Conservation (phyloP, 2,797 vertebrate genomes). For the Salarias fasciatus region DNA sequence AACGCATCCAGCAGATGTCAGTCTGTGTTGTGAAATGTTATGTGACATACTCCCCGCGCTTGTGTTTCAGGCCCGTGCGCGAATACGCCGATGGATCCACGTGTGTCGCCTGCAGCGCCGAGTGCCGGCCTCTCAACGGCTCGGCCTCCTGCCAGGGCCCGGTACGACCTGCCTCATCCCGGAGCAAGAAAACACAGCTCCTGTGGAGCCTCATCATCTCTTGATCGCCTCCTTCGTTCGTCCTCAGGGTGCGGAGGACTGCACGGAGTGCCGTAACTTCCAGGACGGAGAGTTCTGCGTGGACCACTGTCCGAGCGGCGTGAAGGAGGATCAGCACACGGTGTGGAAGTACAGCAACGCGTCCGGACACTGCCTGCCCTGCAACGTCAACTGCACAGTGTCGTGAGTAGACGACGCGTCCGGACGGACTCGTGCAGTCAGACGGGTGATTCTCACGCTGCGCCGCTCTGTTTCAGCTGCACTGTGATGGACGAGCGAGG, state of each 20-base stretch:
- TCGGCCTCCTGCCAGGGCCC: constrained; percentile 88
- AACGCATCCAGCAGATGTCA: constrained; percentile 32
- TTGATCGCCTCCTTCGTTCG: too few relatives aligned
- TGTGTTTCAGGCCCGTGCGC: constrained; percentile 80
- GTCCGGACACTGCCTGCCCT: constrained; percentile 87
- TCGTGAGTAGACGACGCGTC: constrained; percentile 83
- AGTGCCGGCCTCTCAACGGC: constrained; percentile 91
- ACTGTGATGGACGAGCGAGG: constrained; percentile 87
- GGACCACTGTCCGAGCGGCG: constrained; percentile 89
- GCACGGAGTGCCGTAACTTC: constrained; percentile 86
- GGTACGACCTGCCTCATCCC: constrained; percentile 76
- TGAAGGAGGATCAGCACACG: constrained; percentile 90
- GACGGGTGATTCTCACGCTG: too few relatives aligned
- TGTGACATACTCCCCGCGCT: constrained; percentile 13
- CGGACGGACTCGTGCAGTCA: too few relatives aligned
- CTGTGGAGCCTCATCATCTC: too few relatives aligned
- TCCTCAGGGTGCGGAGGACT: constrained; percentile 89
- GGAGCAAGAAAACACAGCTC: too few relatives aligned
- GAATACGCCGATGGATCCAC: constrained; percentile 85
- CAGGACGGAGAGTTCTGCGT: constrained; percentile 89
- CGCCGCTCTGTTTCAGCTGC: constrained; percentile 82
- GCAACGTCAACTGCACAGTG: constrained; percentile 92
- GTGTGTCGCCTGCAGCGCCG: constrained; percentile 89
- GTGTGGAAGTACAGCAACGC: constrained; percentile 94
- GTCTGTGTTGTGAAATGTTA: constrained; percentile 20